Percentiles rank a stretch among this genome's conserved stretches.
These are phyloP conservation scores for Spilogale gracilis DNA, from an alignment of 2,113 vertebrate genomes.

Conservation along the genomic window DNA sequence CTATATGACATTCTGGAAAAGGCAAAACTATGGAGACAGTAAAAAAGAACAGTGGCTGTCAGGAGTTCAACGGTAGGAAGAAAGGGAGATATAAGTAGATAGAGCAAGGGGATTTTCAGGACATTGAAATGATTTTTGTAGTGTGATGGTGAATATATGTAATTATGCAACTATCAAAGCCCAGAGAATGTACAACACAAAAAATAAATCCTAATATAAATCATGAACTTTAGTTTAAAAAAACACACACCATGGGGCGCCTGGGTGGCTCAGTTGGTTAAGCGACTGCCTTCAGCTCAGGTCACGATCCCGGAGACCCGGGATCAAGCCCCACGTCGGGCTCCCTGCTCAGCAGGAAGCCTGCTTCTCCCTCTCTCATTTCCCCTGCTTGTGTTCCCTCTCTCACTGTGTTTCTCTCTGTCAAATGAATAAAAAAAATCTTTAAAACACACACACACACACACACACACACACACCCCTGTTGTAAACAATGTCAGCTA, in stretches of 20 bases:
- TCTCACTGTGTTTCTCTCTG: too few species aligned
- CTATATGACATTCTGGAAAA: constrained; percentile 27
- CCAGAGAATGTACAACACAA: background rate
- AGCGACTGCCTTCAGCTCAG: too few species aligned
- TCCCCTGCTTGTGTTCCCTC: too few species aligned
- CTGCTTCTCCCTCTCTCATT: too few species aligned
- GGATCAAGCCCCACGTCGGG: too few species aligned
- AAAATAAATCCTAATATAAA: constrained; percentile 9
- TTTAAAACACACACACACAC: too few species aligned
- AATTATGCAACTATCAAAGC: constrained; percentile 10
- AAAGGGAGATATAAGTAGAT: background rate
- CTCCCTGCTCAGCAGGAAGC: too few species aligned
- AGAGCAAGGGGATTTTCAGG: background rate
- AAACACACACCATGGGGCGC: too few species aligned
- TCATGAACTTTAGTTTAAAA: background rate
- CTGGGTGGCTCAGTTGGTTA: too few species aligned
- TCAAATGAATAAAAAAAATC: too few species aligned
- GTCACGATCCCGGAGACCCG: too few species aligned
- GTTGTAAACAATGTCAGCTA: background rate
- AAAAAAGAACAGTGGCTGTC: constrained; percentile 10
- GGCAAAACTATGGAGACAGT: constrained; percentile 18
- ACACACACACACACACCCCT: background rate
- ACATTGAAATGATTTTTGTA: background rate
- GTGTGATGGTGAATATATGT: background rate
- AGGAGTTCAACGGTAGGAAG: background rate